These are phyloP conservation scores for Phallusia fumigata DNA, from an alignment of 23 tunicate species.

Conservation along the genomic window DNA sequence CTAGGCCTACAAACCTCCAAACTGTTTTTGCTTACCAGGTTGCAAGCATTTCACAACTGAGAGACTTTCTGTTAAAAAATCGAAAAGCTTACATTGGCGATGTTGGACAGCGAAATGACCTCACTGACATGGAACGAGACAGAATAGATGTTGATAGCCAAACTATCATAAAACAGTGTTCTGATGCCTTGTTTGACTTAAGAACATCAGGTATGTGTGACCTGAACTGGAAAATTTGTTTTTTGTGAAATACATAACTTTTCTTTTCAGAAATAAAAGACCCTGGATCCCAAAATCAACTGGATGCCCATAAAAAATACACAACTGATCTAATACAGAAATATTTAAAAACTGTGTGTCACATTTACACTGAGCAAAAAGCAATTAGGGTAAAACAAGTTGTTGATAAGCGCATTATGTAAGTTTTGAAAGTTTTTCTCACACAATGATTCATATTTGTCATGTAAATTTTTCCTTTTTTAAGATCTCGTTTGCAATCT, in stretches of 20 bases:
- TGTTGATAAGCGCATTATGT: constrained; percentile 55
- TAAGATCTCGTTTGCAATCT: constrained; percentile 22
- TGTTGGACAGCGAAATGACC: not conserved
- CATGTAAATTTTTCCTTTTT: not conserved
- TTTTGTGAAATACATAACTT: not conserved
- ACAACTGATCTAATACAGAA: constrained; percentile 48
- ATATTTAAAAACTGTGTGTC: constrained; percentile 59
- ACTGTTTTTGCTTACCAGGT: constrained; percentile 13
- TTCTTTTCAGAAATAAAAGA: constrained; percentile 27
- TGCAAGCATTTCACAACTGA: constrained; percentile 34
- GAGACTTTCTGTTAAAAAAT: constrained; percentile 50
- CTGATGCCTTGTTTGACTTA: constrained; percentile 24
- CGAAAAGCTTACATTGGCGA: constrained; percentile 36
- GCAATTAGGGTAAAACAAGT: constrained; percentile 63
- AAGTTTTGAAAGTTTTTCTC: constrained; percentile 10
- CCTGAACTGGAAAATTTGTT: not conserved
- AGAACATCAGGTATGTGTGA: constrained; percentile 30
- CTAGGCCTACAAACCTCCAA: too few species aligned
- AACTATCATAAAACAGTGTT: constrained; percentile 36
- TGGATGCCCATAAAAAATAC: constrained; percentile 32
- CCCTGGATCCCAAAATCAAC: constrained; percentile 2
- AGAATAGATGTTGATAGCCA: constrained; percentile 55
- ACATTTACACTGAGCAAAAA: constrained; percentile 57
- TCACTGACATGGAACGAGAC: constrained; percentile 59
- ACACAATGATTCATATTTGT: not conserved